phyloP scores from a whole-genome alignment of 2,888 invertebrate species.

The Drosophila nr. medialis region DNA sequence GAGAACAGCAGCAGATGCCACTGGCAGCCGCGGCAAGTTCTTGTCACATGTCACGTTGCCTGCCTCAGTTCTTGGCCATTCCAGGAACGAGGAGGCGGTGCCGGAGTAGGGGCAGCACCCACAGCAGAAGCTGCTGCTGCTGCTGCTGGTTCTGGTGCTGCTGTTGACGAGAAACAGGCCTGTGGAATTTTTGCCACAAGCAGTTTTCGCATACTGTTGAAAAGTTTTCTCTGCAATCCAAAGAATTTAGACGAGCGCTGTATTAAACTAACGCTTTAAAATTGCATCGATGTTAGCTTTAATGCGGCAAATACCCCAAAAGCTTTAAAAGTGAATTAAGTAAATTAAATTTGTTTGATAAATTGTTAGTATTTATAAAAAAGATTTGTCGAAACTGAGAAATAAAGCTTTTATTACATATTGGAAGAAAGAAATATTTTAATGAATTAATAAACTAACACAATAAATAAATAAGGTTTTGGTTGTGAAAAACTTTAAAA shows the following conservation, averaged over 20 bases:
- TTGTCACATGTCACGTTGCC: constrained; percentile 79
- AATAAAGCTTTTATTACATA: background rate
- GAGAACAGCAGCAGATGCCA: constrained; percentile 64
- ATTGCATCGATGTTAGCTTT: constrained; percentile 2
- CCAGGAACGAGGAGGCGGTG: constrained; percentile 1
- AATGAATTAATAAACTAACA: background rate
- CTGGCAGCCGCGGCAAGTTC: constrained; percentile 74
- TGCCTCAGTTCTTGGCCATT: constrained; percentile 30
- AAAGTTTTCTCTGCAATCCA: constrained; percentile 42
- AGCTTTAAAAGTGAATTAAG: background rate
- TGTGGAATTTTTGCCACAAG: constrained; percentile 37
- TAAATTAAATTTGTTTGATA: background rate
- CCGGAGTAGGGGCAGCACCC: background rate
- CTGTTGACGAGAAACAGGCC: constrained; percentile 50
- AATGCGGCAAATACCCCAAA: constrained; percentile 11
- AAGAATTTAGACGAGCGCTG: constrained; percentile 32
- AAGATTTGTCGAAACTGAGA: background rate
- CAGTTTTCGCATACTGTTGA: constrained; percentile 47
- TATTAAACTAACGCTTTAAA: constrained; percentile 44
- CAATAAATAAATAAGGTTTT: background rate
- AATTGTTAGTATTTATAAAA: background rate
- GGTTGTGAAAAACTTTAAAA: no score
- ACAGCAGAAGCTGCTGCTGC: background rate
- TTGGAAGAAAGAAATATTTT: background rate
- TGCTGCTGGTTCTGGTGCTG: constrained; percentile 4